Base-by-base conservation (phyloP, 2,888 invertebrate species). In the Apodemia zela region DNA sequence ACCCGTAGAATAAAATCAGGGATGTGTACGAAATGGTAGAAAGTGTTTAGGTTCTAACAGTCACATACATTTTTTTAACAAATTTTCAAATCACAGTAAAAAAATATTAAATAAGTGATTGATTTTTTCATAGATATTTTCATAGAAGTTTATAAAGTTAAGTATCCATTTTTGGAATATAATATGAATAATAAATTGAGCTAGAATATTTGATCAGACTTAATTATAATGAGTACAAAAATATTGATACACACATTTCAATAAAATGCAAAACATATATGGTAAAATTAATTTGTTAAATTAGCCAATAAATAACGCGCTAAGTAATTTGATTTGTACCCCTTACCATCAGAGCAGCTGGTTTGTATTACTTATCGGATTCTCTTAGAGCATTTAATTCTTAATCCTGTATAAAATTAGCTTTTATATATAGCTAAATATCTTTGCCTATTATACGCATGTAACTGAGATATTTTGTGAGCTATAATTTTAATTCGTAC, bases 281-380 rank as follows among this genome's bases (percentile, higher is more conserved):
- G 69, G 76, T 78, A 73, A 63, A 82, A 79, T 78, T 67, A 84
- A 81, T 79, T 72, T 81, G 81, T 72, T 79, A 80, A 83, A 81
- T 82, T 77, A 79, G 82, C 86, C 82, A 84, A 86, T 84, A 78
- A 85, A 81, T 70, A 76, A 74, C 74, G 73, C 82, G 75, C 80
- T 42, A 42, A 42, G 42, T 73, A 75, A 73, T 71, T 72, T 79
- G 74, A 78, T 86, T 90, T 90, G 89, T 90, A 90, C 89, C 80
- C 83, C 84, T 81, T 80, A 74, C 69, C 88, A 90, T 91, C 89
- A 91, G 89, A 89, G 88, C 85, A 80, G 77, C 90, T 90, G 91
- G 88, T 81, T 81, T 78, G 59, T 67, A 61, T 51, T 66, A 68
- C 13, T 64, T 59, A 59, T 67, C 60, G 62, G 47, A 59, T 62